Evolutionary conservation across 2,888 invertebrate genomes (phyloP), one percentile per base, ranked within the genome.

Genomic region (Embidobia sp.): DNA sequence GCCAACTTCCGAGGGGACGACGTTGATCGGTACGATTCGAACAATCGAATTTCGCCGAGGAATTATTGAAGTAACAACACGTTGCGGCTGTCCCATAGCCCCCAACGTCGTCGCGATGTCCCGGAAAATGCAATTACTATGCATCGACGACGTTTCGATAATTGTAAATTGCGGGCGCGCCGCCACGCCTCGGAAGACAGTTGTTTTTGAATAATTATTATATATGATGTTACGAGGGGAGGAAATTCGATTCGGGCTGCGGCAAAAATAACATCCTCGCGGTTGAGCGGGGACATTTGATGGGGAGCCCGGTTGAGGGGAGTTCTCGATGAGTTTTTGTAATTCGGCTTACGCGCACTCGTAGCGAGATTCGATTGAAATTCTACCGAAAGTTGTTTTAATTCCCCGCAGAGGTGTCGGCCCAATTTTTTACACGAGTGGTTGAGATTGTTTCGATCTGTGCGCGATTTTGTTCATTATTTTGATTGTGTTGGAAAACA

Each of bases 1-100:
- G 75, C 75, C 69, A 76, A 69, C 69, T 76, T 76, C 63, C 69
- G 69, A 64, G 61, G 64, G 40, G 44, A 42, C 37, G 33, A 26
- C 35, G 63, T 26, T 59, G 61, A 69, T 67, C 67, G 61, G 46
- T 40, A 37, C 61, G 51, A 59, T 42, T 46, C 49, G 66, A 66
- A 66, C 73, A 73, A 73, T 74, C 74, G 59, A 53, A 66, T 66
- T 59, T 74, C 59, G 53, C n/a, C 42, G 22, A 16, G 27, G 49
- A 75, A 75, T 75, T 63, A 75, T 69, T 49, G 48, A 37, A 51
- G 53, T 53, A 29, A 16, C 51, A 51, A 44, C 44, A 53, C 29
- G 44, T 46, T 53, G 29, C 57, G 27, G 42, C n/a, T n/a, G n/a
- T n/a, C n/a, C n/a, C n/a, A n/a, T n/a, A n/a, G n/a, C n/a, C n/a